phyloP scores from a whole-genome alignment of 2,888 invertebrate genomes.

The Lithophane leautieri region DNA sequence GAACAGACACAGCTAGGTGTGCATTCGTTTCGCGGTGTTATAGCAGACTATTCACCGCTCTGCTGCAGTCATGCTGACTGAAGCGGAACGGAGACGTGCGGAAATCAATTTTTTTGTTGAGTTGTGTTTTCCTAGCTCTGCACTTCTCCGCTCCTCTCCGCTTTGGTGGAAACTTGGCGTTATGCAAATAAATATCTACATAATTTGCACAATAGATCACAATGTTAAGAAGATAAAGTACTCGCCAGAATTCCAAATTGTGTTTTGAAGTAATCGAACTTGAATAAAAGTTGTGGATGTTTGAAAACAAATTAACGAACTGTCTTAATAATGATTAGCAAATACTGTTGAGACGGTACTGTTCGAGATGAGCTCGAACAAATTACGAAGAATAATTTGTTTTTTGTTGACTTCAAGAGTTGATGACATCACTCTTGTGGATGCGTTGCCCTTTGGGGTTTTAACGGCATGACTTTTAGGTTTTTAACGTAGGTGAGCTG shows the following conservation, averaged over 20 bases:
- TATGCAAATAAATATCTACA: constrained; percentile 34
- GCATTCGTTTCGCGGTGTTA: background rate
- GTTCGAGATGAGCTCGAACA: constrained; percentile 38
- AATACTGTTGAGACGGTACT: constrained; percentile 39
- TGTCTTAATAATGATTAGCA: constrained; percentile 38
- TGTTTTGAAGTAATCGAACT: constrained; percentile 62
- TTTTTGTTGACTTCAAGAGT: constrained; percentile 23
- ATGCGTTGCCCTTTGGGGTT: constrained; percentile 5
- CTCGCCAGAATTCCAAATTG: constrained; percentile 49
- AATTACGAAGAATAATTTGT: constrained; percentile 41
- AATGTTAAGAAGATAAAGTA: constrained; percentile 46
- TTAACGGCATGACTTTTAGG: constrained; percentile 2
- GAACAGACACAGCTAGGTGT: background rate
- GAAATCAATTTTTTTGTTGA: background rate
- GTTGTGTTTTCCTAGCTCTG: background rate
- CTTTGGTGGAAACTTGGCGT: background rate
- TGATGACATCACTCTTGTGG: constrained; percentile 35
- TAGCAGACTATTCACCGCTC: too few relatives aligned
- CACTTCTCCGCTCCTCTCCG: background rate
- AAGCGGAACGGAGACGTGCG: background rate
- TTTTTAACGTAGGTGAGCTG: constrained; percentile 12
- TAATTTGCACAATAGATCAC: constrained; percentile 34
- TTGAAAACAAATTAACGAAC: constrained; percentile 57
- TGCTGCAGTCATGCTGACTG: background rate
- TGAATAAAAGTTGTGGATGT: constrained; percentile 42